Evolutionary conservation across 2,888 invertebrate genomes (phyloP).

Genomic region (Temnothorax rugatulus): DNA sequence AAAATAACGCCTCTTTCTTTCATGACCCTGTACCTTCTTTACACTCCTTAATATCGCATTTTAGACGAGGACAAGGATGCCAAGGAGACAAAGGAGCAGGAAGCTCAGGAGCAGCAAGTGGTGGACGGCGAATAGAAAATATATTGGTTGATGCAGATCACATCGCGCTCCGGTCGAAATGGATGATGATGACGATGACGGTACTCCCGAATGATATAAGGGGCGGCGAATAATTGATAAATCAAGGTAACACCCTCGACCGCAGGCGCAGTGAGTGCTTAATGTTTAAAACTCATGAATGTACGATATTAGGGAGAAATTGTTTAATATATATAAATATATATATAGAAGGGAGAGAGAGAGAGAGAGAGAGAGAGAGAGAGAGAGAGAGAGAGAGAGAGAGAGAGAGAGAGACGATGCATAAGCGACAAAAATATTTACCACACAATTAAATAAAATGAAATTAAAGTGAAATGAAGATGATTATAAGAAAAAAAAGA

Average conservation of each 20-base stretch:
- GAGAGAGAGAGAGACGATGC: slow-evolving; percentile 53
- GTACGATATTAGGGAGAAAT: slow-evolving; percentile 83
- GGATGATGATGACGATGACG: slow-evolving; percentile 30
- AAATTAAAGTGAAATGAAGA: slow-evolving; percentile 46
- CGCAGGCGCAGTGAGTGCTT: slow-evolving; percentile 62
- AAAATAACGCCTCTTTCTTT: background rate
- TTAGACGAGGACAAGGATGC: slow-evolving; percentile 69
- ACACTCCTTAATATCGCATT: slow-evolving; percentile 67
- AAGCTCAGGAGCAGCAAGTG: slow-evolving; percentile 45
- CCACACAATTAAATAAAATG: slow-evolving; percentile 65
- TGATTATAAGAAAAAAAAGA: slow-evolving; percentile 47
- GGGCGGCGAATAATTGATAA: slow-evolving; percentile 12
- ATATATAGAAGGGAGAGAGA: slow-evolving; percentile 34
- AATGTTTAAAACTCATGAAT: slow-evolving; percentile 77
- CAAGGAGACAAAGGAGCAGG: slow-evolving; percentile 62
- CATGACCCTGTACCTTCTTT: slow-evolving; percentile 25
- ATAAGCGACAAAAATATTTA: slow-evolving; percentile 68
- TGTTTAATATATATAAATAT: slow-evolving; percentile 78
- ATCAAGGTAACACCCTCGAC: slow-evolving; percentile 50
- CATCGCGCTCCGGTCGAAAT: slow-evolving; percentile 15
- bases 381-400: background rate
- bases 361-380: background rate
- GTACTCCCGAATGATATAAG: slow-evolving; percentile 26
- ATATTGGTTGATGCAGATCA: slow-evolving; percentile 6
- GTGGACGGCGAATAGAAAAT: slow-evolving; percentile 52